Evolutionary conservation across 2,888 invertebrate genomes (phyloP), one percentile per base, ranked within the genome.

Genomic region (Apomyelois bistriatella): DNA sequence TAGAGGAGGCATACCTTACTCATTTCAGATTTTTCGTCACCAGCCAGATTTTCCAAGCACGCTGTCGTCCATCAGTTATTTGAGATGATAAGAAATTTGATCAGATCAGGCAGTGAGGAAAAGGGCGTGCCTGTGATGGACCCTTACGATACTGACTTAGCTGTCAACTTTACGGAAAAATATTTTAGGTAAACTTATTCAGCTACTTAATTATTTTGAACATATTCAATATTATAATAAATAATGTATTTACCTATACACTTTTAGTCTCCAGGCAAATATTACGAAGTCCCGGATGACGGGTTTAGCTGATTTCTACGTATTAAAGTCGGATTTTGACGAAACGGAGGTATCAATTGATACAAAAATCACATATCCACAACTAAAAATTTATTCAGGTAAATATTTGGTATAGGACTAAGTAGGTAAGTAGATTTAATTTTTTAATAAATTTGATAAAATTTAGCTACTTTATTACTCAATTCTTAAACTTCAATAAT

Each of bases 271-370:
- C n/a, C 48, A 58, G 28, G 60, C 64, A 6, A 61, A 64, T 17
- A 58, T 75, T 17, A 64, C 59, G 10, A 62, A 72, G 35, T 62
- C 61, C 9, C 52, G 54, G 15, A 9, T 73, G 0, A 57, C 41
- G 13, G 79, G 76, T 6, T 52, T 73, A 10, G 61, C 67, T 15
- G 58, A 62, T 49, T 76, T 69, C 57, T 55, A 65, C 37, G 40
- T 76, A 8, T 16, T 58, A 1, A 55, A 66, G 30, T 60, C 59
- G 15, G 53, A 61, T 0, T 73, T 76, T 48, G 43, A 53, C 3
- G 67, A 59, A 22, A 51, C 64, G 1, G 65, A 66, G n/a, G 37
- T 72, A 22, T 59, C 68, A 0, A 16, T 76, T 1, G 60, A 66
- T 5, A 43, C 73, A 0, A 58, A 64, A 9, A 54, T 77, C 0